These are phyloP conservation scores for Alethe castanea DNA, from an alignment of 2,113 vertebrate genomes.

Conservation along the genomic window DNA sequence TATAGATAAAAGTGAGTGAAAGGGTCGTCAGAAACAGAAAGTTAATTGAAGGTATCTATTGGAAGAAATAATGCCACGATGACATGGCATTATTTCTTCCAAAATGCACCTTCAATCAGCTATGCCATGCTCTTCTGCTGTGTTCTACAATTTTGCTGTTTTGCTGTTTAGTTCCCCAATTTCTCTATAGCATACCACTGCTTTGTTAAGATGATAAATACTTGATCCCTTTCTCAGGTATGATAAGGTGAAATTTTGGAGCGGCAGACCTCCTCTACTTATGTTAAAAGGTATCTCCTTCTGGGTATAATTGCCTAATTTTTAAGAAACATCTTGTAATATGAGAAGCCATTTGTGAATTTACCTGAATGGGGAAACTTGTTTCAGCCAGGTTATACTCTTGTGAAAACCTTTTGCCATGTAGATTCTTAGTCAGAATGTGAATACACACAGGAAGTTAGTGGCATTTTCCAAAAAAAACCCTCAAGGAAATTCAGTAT, in stretches of 20 bases:
- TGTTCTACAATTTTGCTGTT: background rate
- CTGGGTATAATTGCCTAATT: background rate
- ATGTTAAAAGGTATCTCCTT: background rate
- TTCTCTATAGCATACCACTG: background rate
- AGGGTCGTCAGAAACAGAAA: background rate
- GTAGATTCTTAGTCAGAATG: background rate
- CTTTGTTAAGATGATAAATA: background rate
- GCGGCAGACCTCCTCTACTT: background rate
- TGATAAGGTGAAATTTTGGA: background rate
- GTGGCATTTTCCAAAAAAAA: background rate
- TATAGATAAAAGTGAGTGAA: constrained; percentile 34
- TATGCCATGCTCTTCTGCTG: background rate
- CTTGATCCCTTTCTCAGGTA: background rate
- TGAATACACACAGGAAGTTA: background rate
- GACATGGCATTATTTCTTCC: background rate
- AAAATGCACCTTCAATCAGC: background rate
- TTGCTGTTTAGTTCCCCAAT: background rate
- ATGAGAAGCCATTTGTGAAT: background rate
- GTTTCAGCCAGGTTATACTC: background rate
- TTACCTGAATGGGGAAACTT: background rate
- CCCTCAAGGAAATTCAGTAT: background rate
- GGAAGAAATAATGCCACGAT: background rate
- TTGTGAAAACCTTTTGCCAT: background rate
- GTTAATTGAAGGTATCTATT: background rate
- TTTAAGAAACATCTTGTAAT: background rate